Percentiles rank a stretch among this genome's conserved stretches.
phyloP scores from a whole-genome alignment of 2,113 vertebrate genomes.

The Vidua macroura region DNA sequence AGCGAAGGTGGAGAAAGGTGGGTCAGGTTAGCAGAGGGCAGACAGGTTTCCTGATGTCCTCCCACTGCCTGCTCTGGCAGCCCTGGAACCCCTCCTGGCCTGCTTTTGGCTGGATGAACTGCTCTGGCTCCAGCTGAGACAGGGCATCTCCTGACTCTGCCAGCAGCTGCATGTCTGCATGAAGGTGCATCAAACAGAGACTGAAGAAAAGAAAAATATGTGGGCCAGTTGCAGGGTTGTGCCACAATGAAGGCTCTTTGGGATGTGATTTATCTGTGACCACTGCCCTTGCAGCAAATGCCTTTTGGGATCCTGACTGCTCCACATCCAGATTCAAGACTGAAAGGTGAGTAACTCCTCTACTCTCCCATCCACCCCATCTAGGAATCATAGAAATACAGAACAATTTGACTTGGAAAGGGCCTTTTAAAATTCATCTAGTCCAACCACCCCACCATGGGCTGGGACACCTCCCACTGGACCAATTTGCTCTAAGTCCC shows the following conservation, averaged over 20 bases:
- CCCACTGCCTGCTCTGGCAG: background rate
- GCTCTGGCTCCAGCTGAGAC: background rate
- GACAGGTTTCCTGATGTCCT: background rate
- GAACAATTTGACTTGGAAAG: background rate
- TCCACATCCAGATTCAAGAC: background rate
- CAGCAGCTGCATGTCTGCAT: background rate
- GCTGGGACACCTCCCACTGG: background rate
- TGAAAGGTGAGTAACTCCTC: background rate
- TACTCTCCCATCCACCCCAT: background rate
- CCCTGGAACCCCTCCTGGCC: background rate
- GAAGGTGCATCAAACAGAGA: background rate
- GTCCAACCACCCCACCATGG: background rate
- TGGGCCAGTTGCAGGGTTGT: accelerated
- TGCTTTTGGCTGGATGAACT: background rate
- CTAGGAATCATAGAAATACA: background rate
- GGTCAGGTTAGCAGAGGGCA: background rate
- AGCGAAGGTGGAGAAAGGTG: background rate
- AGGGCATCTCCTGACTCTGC: background rate
- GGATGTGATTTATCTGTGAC: background rate
- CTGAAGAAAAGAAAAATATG: background rate
- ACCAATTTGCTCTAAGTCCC: background rate
- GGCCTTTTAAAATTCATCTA: background rate
- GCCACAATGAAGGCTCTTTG: background rate
- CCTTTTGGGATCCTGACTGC: background rate
- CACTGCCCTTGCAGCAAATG: background rate